phyloP scores from a whole-genome alignment of 2,888 invertebrate genomes.

The Meiosimyza platycephala region DNA sequence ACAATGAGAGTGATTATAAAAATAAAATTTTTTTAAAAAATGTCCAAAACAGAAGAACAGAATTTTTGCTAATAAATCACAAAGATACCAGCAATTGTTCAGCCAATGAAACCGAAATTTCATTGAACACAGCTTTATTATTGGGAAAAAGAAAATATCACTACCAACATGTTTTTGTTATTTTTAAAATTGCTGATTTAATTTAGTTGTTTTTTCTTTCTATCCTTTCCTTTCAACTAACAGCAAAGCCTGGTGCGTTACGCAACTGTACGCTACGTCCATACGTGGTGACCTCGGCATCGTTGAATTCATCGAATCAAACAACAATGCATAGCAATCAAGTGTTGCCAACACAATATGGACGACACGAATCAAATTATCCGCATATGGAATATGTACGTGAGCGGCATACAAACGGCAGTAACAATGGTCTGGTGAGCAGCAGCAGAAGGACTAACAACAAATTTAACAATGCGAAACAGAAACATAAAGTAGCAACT shows the following conservation, averaged over 20 bases:
- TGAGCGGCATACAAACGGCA: conserved; percentile 58
- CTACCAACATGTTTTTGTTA: too few relatives aligned
- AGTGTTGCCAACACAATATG: conserved; percentile 65
- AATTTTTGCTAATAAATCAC: too few relatives aligned
- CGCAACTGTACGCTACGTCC: conserved; percentile 87
- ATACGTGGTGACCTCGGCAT: conserved; percentile 70
- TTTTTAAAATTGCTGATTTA: too few relatives aligned
- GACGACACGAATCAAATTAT: conserved; percentile 66
- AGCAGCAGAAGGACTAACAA: conserved; percentile 4
- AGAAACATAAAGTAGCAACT: conserved; percentile 17
- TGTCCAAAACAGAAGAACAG: too few relatives aligned
- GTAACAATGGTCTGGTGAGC: conserved; percentile 40
- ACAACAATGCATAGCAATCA: conserved; percentile 68
- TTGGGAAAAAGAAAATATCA: too few relatives aligned
- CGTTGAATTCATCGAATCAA: conserved; percentile 68
- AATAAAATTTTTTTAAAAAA: too few relatives aligned
- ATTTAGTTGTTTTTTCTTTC: conserved; percentile 19
- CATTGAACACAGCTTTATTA: too few relatives aligned
- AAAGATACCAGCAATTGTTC: too few relatives aligned
- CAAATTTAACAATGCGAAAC: conserved; percentile 5
- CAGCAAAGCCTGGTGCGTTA: conserved; percentile 84
- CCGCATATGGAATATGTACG: conserved; percentile 67
- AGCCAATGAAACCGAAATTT: too few relatives aligned
- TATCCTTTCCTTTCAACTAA: conserved; percentile 49
- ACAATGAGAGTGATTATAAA: too few relatives aligned